Conservation (phyloP, 2,888 invertebrate genomes). For the Phoenoteleia sp. region DNA sequence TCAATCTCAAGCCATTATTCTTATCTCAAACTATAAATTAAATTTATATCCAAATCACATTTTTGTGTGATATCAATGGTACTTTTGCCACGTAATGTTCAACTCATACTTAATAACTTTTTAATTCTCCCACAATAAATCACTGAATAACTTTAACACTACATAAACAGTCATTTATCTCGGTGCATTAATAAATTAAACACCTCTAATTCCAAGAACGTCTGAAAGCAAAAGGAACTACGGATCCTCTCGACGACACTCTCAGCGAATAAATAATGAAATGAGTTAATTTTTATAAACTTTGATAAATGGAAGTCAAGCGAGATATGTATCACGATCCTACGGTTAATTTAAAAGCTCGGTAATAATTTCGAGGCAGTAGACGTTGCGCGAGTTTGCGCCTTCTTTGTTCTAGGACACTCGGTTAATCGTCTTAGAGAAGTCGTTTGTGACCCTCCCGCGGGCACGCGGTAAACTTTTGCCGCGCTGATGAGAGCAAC, state of each 20-base stretch:
- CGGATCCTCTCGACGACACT: constrained; percentile 16
- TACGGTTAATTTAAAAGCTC: constrained; percentile 47
- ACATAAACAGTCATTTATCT: constrained; percentile 37
- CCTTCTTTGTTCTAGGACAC: constrained; percentile 50
- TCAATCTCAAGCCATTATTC: no score
- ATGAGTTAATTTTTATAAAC: constrained; percentile 38
- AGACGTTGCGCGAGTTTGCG: constrained; percentile 23
- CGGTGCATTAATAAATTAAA: constrained; percentile 32
- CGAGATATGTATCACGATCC: constrained; percentile 33
- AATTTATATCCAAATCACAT: no score
- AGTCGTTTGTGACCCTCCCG: constrained; percentile 62
- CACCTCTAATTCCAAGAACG: constrained; percentile 44
- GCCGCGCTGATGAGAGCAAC: constrained; percentile 69
- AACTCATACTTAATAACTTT: constrained; percentile 11
- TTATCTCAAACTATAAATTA: no score
- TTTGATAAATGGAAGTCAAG: constrained; percentile 35
- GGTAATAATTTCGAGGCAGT: constrained; percentile 44
- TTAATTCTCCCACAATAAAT: constrained; percentile 4
- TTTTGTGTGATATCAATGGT: neutral
- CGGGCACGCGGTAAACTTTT: constrained; percentile 49
- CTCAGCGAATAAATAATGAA: constrained; percentile 37
- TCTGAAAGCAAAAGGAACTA: neutral
- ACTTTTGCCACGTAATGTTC: constrained; percentile 10
- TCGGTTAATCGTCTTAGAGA: constrained; percentile 61
- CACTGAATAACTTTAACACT: constrained; percentile 14